These are phyloP conservation scores for Cyanistes caeruleus DNA, from an alignment of 2,113 vertebrate species.

Conservation along the genomic window DNA sequence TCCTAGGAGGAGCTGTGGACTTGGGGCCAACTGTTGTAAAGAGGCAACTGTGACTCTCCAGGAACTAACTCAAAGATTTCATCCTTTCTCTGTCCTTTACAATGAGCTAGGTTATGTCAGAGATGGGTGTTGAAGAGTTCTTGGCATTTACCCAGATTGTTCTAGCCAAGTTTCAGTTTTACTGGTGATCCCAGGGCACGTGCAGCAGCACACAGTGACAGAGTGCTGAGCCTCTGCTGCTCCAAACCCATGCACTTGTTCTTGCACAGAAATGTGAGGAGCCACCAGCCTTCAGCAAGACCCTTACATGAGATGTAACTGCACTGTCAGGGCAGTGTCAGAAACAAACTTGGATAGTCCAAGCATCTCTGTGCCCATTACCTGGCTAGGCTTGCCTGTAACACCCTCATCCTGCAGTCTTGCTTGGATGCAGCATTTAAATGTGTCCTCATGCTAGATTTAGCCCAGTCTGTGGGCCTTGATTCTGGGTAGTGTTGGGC, in stretches of 20 bases:
- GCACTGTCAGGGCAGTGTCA: not conserved
- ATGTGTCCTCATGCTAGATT: not conserved
- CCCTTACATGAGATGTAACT: not conserved
- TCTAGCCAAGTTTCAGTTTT: not conserved
- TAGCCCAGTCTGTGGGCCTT: not conserved
- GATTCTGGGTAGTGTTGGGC: not conserved
- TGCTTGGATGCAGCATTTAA: not conserved
- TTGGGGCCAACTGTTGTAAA: not conserved
- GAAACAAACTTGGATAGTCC: not conserved
- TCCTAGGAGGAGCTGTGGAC: not conserved
- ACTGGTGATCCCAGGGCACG: not conserved
- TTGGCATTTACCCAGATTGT: not conserved
- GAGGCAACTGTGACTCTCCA: not conserved
- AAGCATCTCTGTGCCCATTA: not conserved
- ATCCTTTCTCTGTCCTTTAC: not conserved
- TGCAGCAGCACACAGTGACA: not conserved
- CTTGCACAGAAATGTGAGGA: not conserved
- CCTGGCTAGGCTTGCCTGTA: not conserved
- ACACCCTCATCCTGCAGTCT: not conserved
- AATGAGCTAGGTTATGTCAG: not conserved
- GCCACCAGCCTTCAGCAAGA: not conserved
- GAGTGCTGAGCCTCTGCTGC: not conserved
- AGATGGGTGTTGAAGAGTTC: not conserved
- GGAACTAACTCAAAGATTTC: not conserved
- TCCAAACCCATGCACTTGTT: not conserved